phyloP scores from a whole-genome alignment of 2,888 invertebrate genomes.

The Polydrusus tereticollis region DNA sequence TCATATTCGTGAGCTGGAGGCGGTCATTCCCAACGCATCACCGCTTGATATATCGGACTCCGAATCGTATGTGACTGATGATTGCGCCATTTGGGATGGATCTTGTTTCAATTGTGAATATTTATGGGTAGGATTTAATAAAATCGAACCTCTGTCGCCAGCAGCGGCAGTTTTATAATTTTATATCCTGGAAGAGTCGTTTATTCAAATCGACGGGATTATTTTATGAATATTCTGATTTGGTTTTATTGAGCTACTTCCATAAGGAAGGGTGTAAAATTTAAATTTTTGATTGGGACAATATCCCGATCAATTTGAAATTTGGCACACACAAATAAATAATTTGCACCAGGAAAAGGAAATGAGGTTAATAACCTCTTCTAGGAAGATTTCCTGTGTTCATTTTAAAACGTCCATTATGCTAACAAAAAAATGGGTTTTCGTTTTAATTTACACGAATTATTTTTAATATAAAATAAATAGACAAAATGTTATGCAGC shows the following conservation, averaged over 20 bases:
- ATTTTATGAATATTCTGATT: conserved; percentile 11
- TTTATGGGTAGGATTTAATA: conserved; percentile 36
- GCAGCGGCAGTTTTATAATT: conserved; percentile 10
- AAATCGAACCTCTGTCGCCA: conserved; percentile 25
- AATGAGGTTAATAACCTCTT: too few species aligned
- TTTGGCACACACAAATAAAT: too few species aligned
- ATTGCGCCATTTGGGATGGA: conserved; percentile 37
- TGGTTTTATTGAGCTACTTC: not conserved
- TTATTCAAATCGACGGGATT: conserved; percentile 1
- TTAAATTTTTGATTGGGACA: too few species aligned
- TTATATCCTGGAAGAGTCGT: not conserved
- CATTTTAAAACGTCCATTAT: too few species aligned
- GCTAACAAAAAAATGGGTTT: too few species aligned
- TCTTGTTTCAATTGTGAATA: conserved; percentile 44
- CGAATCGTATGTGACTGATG: conserved; percentile 41
- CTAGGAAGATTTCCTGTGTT: too few species aligned
- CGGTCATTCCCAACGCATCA: conserved; percentile 24
- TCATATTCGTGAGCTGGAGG: conserved; percentile 19
- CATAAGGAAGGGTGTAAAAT: not conserved
- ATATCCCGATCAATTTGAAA: too few species aligned
- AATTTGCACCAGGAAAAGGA: too few species aligned
- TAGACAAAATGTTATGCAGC: too few species aligned
- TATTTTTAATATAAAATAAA: too few species aligned
- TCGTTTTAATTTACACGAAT: too few species aligned
- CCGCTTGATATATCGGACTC: conserved; percentile 36